Evolutionary conservation across 2,113 vertebrate species (phyloP).

Genomic region (Cynocephalus volans): DNA sequence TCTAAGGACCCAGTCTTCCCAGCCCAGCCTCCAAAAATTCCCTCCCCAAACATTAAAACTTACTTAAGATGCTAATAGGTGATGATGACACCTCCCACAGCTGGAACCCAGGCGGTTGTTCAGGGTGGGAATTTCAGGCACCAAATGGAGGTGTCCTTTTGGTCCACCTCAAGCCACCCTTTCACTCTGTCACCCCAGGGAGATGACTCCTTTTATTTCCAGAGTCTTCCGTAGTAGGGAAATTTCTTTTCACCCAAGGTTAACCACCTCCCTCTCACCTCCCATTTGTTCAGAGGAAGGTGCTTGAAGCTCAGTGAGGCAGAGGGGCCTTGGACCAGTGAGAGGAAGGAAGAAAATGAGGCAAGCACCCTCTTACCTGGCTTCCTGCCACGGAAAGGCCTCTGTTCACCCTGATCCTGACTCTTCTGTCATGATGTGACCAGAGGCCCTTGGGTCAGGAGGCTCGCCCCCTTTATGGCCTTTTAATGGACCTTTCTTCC

Average conservation of each 20-base stretch:
- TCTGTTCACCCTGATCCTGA: conserved; percentile 32
- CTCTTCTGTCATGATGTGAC: neutral
- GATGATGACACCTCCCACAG: conserved; percentile 65
- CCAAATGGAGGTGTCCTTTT: conserved; percentile 82
- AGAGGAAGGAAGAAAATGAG: conserved; percentile 4
- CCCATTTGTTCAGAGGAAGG: neutral
- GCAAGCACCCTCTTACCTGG: neutral
- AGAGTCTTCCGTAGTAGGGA: neutral
- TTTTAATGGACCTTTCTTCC: conserved; percentile 61
- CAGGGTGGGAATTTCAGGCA: conserved; percentile 55
- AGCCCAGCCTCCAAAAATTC: neutral
- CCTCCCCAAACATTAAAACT: conserved; percentile 75
- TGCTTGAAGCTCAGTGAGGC: neutral
- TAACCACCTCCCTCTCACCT: no score
- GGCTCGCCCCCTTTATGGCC: conserved; percentile 49
- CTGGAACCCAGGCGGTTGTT: neutral
- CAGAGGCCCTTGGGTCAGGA: conserved; percentile 57
- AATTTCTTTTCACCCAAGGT: conserved; percentile 26
- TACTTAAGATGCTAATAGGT: conserved; percentile 70
- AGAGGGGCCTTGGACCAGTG: neutral
- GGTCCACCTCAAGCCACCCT: conserved; percentile 43
- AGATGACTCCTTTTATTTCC: conserved; percentile 66
- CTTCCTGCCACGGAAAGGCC: conserved; percentile 29
- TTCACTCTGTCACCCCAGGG: conserved; percentile 24
- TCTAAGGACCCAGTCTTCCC: neutral